Evolutionary conservation across 2,797 vertebrate genomes (phyloP), one percentile per base, ranked within the genome.

Genomic region (Sylvia borin): DNA sequence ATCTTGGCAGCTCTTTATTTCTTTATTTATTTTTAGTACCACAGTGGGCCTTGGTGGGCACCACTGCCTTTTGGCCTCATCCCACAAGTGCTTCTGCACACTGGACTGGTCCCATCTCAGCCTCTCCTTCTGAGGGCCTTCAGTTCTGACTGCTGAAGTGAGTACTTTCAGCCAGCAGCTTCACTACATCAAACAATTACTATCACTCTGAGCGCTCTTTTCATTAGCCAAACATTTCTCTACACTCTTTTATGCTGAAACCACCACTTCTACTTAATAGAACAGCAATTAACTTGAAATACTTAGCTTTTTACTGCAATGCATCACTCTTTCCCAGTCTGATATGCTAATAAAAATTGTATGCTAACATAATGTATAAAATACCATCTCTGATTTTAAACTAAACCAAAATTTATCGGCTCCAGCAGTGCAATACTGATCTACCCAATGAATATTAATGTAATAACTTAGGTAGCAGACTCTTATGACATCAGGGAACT

Each of bases 221-320:
- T 97, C 95, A 96, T 93, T 94, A 94, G 71, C 73, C 85, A 96
- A 96, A 96, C 61, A 96, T 90, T 93, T 71, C 90, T 74, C 85
- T 67, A 47, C 80, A 55, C 61, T 77, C 80, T 79, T 91, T 90
- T 58, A 93, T 92, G 71, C 54, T 38, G 72, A 95, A 94, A 93
- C 91, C 92, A 88, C 70, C 64, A 79, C 55, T 94, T 97, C 87
- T 95, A 90, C 95, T 94, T 93, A 96, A 95, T 87, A 93, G 87
- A 94, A 89, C 62, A 93, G 89, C 95, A 95, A 97, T 96, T 96
- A 97, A 91, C 85, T 93, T 93, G 94, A 95, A 96, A 97, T 91
- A 88, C 72, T 93, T 94, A 83, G 75, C 89, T 96, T 94, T 95
- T 94, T 85, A 71, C 90, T 92, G 88, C 62, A 86, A 87, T 93